Evolutionary conservation across 1,140 invertebrate genomes (phyloP), one percentile per base, ranked within the genome.

Genomic region (Anastatus disparis): DNA sequence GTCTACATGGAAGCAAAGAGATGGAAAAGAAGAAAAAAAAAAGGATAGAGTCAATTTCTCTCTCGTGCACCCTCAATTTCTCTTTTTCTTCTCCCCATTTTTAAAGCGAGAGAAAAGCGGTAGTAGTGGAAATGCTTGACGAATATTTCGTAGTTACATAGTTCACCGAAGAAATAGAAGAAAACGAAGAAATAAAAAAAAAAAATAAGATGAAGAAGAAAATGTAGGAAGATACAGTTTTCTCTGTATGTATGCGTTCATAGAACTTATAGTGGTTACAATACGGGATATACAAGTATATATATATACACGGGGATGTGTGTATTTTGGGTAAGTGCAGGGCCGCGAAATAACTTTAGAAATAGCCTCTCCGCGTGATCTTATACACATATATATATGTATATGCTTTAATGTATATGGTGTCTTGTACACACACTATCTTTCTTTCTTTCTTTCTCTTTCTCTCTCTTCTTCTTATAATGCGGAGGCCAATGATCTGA

Each of bases 401-500:
- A n/a, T n/a, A n/a, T n/a, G n/a, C n/a, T n/a, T 17, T 20, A 7
- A 20, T 48, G 6, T 22, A 20, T 48, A 7, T 48, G n/a, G 17
- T 42, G 40, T 48, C n/a, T 48, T 42, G 10, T 22, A n/a, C 40
- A 12, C 10, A 15, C 24, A 3, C 35, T 22, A 15, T 55, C 27
- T 55, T 3, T 55, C 29, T 55, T 13, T 55, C 27, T 29, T 12
- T 55, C 52, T 35, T n/a, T 35, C 52, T 48, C 46, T 3, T 6
- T 48, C 46, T 35, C 53, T 56, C 53, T 17, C 31, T 10, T 9
- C 53, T 31, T 64, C 46, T 62, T 24, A 24, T 15, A 12, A 8
- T 20, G 55, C 40, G 62, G 70, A 71, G 70, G 70, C 70, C 70
- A 71, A 71, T 71, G 70, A 71, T 71, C 70, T 52, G 61, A 42